Conservation (phyloP, 1,140 invertebrate species). For the Drosophila kanapiae region DNA sequence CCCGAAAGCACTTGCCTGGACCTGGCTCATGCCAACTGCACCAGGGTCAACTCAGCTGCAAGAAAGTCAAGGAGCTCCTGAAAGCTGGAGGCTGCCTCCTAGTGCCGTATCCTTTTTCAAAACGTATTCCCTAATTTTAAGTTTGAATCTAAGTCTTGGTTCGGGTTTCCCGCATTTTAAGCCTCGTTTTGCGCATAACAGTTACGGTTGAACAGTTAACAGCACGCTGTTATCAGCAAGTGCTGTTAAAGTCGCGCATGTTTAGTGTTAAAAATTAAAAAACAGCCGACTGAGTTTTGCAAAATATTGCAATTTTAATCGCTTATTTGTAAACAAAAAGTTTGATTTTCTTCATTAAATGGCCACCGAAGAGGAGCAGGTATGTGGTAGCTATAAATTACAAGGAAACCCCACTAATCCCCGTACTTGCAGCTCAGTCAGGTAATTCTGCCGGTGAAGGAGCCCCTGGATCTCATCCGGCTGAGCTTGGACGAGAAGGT, state of each 20-base stretch:
- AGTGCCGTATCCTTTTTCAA: constrained; percentile 86
- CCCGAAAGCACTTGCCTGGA: constrained; percentile 36
- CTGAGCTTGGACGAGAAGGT: constrained; percentile 98
- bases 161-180: background rate
- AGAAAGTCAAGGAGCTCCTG: constrained; percentile 79
- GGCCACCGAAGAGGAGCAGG: constrained; percentile 82
- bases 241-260: constrained; percentile 11
- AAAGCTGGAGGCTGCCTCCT: constrained; percentile 85
- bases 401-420: constrained; percentile 7
- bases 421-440: constrained; percentile 86
- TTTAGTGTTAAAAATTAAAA: constrained; percentile 40
- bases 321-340: constrained; percentile 22
- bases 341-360: constrained; percentile 43
- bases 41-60: constrained; percentile 77
- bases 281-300: constrained; percentile 18
- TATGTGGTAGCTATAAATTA: constrained; percentile 38
- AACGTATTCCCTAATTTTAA: background rate
- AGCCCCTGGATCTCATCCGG: constrained; percentile 98
- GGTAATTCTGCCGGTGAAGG: constrained; percentile 96
- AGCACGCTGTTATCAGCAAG: constrained; percentile 14
- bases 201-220: constrained; percentile 11
- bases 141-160: constrained; percentile 3
- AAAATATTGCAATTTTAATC: constrained; percentile 7
- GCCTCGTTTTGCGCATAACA: constrained; percentile 18
- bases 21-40: constrained; percentile 44